Conservation (phyloP, 1,140 invertebrate genomes). For the Temnothorax curvispinosus region DNA sequence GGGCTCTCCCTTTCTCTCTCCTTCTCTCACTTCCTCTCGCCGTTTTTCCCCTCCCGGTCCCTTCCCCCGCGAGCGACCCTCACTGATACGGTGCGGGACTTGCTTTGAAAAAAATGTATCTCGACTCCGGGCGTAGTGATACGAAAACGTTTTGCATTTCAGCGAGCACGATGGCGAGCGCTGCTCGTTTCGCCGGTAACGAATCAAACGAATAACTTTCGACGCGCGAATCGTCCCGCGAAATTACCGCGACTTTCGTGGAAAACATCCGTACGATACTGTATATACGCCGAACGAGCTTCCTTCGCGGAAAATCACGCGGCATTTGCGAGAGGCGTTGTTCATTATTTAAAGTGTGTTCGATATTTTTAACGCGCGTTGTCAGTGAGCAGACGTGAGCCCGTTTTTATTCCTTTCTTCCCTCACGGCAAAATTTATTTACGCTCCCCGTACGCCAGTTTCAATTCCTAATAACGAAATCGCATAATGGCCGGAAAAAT, state of each 20-base stretch:
- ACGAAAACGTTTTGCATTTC: constrained; percentile 79
- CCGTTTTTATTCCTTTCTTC: constrained; percentile 35
- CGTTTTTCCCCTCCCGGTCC: background rate
- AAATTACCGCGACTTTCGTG: constrained; percentile 69
- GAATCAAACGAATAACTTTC: constrained; percentile 78
- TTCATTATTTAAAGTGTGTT: constrained; percentile 60
- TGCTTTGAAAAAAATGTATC: constrained; percentile 80
- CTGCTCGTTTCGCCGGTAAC: constrained; percentile 74
- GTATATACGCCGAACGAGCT: background rate
- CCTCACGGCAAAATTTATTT: constrained; percentile 58
- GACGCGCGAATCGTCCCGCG: constrained; percentile 74
- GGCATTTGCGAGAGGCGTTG: constrained; percentile 51
- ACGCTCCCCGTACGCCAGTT: constrained; percentile 35
- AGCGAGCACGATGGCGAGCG: constrained; percentile 73
- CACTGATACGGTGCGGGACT: constrained; percentile 73
- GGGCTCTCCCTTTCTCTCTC: constrained; percentile 65
- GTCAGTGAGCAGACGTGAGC: constrained; percentile 46
- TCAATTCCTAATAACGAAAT: constrained; percentile 49
- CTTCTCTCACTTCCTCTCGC: constrained; percentile 15
- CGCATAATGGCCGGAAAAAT: constrained; percentile 41
- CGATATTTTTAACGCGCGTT: constrained; percentile 60
- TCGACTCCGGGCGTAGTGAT: constrained; percentile 76
- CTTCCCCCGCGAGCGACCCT: constrained; percentile 16
- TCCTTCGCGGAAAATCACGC: constrained; percentile 51
- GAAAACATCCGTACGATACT: constrained; percentile 63